Evolutionary conservation across 1,140 invertebrate species (phyloP).

Genomic region (Drosophila mayri): DNA sequence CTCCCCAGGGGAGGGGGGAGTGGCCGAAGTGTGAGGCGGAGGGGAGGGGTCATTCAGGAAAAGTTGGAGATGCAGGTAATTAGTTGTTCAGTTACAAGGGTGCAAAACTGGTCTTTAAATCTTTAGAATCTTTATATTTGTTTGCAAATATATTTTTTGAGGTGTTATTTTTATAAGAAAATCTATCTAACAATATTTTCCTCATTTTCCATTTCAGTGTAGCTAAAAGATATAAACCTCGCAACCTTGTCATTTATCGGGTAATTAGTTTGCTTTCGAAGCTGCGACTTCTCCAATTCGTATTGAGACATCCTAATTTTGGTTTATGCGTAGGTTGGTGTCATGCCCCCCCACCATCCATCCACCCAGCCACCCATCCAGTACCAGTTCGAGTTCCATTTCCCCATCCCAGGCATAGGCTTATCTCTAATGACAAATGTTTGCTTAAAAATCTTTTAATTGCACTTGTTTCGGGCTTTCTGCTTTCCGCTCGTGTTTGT

Average conservation of each 20-base stretch:
- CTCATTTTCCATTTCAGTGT: background rate
- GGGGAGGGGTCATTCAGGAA: background rate
- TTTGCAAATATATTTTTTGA: too few species aligned
- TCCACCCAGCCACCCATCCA: constrained; percentile 2
- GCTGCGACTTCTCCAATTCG: background rate
- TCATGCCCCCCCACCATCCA: background rate
- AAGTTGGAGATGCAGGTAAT: background rate
- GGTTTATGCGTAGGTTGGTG: constrained; percentile 69
- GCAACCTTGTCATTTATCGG: constrained; percentile 61
- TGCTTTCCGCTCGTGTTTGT: constrained; percentile 12
- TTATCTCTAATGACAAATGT: constrained; percentile 84
- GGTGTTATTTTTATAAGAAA: too few species aligned
- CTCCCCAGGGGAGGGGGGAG: background rate
- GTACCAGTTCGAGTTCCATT: background rate
- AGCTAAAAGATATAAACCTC: background rate
- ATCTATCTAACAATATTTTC: too few species aligned
- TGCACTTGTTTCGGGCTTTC: constrained; percentile 71
- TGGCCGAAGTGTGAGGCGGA: background rate
- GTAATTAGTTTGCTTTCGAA: constrained; percentile 73
- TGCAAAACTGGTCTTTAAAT: background rate
- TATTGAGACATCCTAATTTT: constrained; percentile 76
- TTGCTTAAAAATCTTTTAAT: constrained; percentile 83
- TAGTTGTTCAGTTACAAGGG: background rate
- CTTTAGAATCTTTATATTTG: too few species aligned
- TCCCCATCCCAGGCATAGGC: constrained; percentile 8